Evolutionary conservation across 2,888 invertebrate genomes (phyloP), one percentile per base, ranked within the genome.

Genomic region (Teleiodes luculella): DNA sequence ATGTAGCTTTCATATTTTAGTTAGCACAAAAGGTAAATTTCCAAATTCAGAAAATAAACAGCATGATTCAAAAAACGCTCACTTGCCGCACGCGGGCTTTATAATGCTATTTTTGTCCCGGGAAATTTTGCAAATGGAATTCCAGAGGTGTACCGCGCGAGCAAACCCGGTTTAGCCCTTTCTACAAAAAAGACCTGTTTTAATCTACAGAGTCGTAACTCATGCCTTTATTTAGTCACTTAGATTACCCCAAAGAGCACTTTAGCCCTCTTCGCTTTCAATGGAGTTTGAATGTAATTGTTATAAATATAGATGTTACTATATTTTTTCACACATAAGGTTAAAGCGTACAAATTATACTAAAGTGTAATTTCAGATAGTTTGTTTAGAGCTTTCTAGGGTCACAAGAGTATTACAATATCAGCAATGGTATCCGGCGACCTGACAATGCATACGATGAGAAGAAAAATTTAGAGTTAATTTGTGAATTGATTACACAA

Each of bases 51-150:
- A 20, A 11, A 41, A 20, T 20, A 11, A 10, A 41, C 18, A 41
- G 24, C 43, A 24, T 24, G 61, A 57, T 64, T 61, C 68, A 53
- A 60, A 54, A 60, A 60, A 66, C 65, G 68, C 66, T 71, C 67
- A 62, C 66, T 66, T 64, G 67, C 60, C 63, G 61, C 24, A 65
- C 66, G 65, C 58, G 13, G 62, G 69, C 67, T 72, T 70, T 68
- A 71, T 75, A 72, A 75, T 67, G 65, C 69, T 64, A 66, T 68
- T 72, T 69, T 71, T 74, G 76, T 76, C 74, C 72, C 73, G 74
- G 68, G 72, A 68, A 69, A 74, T 76, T 76, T 78, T 74, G 72
- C 76, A 79, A 83, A 82, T 83, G 74, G 80, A 83, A 80, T 83
- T 80, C 79, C 75, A 63, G 68, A 72, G 74, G 71, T 67, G 67